Percentiles rank a stretch among this genome's conserved stretches.
phyloP scores from a whole-genome alignment of 1,140 invertebrate genomes.

The Ruditapes philippinarum region DNA sequence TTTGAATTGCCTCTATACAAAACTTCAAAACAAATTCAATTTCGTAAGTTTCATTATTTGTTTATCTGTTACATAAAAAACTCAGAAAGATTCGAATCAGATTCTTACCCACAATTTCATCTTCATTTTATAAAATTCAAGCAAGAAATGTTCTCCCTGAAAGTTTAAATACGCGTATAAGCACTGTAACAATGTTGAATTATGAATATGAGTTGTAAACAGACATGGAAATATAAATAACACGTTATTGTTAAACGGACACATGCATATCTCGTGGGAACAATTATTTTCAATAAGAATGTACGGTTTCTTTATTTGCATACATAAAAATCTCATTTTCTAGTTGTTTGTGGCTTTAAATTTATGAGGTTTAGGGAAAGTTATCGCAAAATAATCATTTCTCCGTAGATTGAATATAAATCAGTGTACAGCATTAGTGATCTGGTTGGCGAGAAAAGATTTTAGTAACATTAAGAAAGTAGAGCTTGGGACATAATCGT shows the following conservation, averaged over 20 bases:
- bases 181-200: neutral
- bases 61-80: too few species aligned
- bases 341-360: slow-evolving; percentile 15
- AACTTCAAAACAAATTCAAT: too few species aligned
- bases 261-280: slow-evolving; percentile 5
- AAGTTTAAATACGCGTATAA: neutral
- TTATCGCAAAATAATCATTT: neutral
- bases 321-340: slow-evolving; percentile 15
- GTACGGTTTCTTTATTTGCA: neutral
- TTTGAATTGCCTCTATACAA: too few species aligned
- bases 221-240: too few species aligned
- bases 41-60: too few species aligned
- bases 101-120: too few species aligned
- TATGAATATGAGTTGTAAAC: too few species aligned
- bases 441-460: neutral
- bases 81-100: too few species aligned
- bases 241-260: neutral
- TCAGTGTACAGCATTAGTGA: neutral
- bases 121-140: too few species aligned
- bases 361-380: neutral
- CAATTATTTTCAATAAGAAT: slow-evolving; percentile 9
- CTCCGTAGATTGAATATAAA: slow-evolving; percentile 15
- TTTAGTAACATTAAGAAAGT: neutral
- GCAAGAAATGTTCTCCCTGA: neutral
- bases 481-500: neutral